Base-by-base conservation (phyloP, 2,113 vertebrate species). In the Aspiorhynchus laticeps region DNA sequence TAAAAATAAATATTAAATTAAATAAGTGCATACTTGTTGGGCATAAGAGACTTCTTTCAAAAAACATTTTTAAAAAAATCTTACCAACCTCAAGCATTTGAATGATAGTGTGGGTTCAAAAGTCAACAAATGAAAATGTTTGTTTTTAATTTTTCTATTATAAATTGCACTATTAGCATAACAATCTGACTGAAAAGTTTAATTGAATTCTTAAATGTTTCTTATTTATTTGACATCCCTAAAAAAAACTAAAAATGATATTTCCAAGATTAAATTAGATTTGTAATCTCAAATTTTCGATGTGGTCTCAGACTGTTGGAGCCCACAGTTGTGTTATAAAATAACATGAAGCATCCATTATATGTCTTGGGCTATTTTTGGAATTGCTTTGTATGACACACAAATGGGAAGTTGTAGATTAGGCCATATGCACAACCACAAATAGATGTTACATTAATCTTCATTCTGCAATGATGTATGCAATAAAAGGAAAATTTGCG, bases 351-450 rank as follows among this genome's bases (percentile, higher is more conserved):
- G n/a, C 41, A 46, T 24, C 36, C 21, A 74, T 74, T n/a, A 43
- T 74, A n/a, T 43, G 71, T 74, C 36, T 74, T 43, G 21, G 12
- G 24, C 73, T 46, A 77, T 77, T 77, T 77, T 51, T 19, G 26
- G 7, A 77, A 77, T 51, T 17, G 43, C 75, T 77, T 28, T 31
- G 24, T 43, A 75, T 14, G 26, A 77, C 0, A 15, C 26, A 21
- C 38, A 75, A 43, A 75, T 46, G 41, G 6, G 41, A 75, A 46
- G 12, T 46, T 46, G 26, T 15, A 78, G 46, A 78, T 53, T 51
- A 26, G 75, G 43, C 28, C 46, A 21, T 53, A 78, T 53, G 75
- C n/a, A 78, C 46, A 21, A 28, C 7, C 46, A 19, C 46, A 78
- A 78, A 78, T 28, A 53, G 46, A 3, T 48, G 6, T 48, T 43